Percentiles rank a stretch among this genome's conserved stretches.
phyloP scores from a whole-genome alignment of 2,888 invertebrate species.

The Amblyteles armatorius region DNA sequence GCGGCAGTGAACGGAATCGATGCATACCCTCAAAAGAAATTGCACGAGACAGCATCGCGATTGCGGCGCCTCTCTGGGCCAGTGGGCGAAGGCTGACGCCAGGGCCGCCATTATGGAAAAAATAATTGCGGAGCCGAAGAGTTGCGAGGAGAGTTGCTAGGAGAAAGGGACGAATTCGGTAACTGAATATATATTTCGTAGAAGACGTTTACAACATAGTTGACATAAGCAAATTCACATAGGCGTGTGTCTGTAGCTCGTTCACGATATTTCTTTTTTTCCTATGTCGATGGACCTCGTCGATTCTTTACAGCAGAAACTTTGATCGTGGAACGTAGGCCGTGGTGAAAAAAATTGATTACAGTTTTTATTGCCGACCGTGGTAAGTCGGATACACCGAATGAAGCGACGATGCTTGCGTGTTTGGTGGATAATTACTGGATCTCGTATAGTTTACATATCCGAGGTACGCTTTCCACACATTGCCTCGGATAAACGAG shows the following conservation, averaged over 20 bases:
- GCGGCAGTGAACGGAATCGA: neutral
- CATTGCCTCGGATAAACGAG: no score
- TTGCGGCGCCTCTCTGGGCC: neutral
- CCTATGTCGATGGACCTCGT: neutral
- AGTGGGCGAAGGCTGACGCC: no score
- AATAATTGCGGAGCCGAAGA: neutral
- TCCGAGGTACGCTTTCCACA: no score
- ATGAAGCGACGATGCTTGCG: neutral
- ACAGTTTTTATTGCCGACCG: no score
- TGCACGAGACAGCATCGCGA: neutral
- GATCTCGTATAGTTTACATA: neutral
- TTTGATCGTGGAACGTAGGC: neutral
- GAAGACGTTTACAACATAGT: neutral
- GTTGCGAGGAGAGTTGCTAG: neutral
- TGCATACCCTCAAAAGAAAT: neutral
- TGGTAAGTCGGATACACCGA: no score
- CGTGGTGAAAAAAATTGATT: no score
- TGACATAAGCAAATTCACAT: neutral
- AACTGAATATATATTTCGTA: conserved; percentile 9
- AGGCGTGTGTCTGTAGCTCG: neutral
- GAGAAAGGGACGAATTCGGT: neutral
- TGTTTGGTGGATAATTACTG: neutral
- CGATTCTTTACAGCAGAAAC: neutral
- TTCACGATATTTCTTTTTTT: neutral
- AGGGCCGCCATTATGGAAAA: neutral